Evolutionary conservation across 2,797 vertebrate species (phyloP), one percentile per base, ranked within the genome.

Genomic region (Dromococcyx pavoninus): DNA sequence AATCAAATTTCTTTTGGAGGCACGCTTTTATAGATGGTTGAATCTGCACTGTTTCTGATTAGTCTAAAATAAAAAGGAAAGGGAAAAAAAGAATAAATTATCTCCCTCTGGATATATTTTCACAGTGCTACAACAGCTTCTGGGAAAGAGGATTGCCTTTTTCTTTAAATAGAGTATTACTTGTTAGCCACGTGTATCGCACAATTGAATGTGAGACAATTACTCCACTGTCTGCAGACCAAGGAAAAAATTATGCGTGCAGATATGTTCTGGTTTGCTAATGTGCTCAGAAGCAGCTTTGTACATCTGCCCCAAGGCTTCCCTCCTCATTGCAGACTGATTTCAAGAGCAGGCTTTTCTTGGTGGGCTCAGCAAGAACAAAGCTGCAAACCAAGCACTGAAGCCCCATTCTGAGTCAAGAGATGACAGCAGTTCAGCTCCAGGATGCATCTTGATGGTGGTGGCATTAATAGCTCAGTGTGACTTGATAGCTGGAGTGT

Each of bases 1-100:
- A 94, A 94, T 97, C 23, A 2, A 88, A 93, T 95, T 95, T 94
- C 81, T 94, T 82, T 77, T 2, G 6, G 60, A 87, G 46, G 27
- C 74, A 58, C 1, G 18, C 65, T 93, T 93, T 89, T 71, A 85
- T 88, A 93, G 91, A 77, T 18, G 74, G 64, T 60, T 94, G 89
- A 87, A 83, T 71, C 77, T 74, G 80, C 89, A 74, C 33, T 21
- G 69, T 58, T 74, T 94, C 80, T 79, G 80, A 91, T 93, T 74
- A 90, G 69, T 41, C 50, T 27, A 18, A 76, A 88, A 86, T 46
- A 33, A 57, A 87, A 88, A 57, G 32, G 17, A 32, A 79, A 43
- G 17, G 9, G 17, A n/a, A 75, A 51, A 18, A 82, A 69, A 58
- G 37, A 44, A 19, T 56, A 62, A 19, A 35, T 17, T 0, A 13